Conservation (phyloP, 53 echinoderm and acorn worm genomes). For the Apostichopus leukothele region DNA sequence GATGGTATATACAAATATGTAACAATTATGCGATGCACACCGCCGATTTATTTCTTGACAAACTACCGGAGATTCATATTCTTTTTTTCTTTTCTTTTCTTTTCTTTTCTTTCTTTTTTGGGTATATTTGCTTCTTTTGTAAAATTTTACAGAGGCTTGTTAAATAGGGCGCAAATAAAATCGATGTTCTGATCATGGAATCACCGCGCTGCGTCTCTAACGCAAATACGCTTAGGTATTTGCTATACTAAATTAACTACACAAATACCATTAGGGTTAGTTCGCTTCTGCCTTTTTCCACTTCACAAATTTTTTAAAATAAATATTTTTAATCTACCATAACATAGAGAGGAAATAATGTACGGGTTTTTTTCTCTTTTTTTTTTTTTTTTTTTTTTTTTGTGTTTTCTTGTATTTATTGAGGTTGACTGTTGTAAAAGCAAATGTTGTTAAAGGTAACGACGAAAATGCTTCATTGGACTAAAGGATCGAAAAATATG, state of each 20-base stretch:
- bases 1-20: background rate
- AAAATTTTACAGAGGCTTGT: slow-evolving; percentile 2
- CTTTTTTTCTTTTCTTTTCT: background rate
- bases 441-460: background rate
- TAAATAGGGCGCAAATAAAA: slow-evolving; percentile 39
- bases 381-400: background rate
- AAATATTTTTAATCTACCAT: background rate
- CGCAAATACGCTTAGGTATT: slow-evolving; percentile 34
- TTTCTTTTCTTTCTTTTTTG: background rate
- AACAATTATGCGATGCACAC: background rate
- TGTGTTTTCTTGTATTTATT: too few relatives aligned
- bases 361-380: background rate
- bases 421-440: background rate
- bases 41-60: background rate
- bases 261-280: slow-evolving; percentile 34
- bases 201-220: slow-evolving; percentile 3
- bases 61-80: background rate
- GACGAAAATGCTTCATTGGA: background rate
- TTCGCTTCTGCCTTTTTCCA: background rate
- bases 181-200: background rate
- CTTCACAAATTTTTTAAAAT: background rate
- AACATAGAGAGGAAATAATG: background rate
- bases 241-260: slow-evolving; percentile 31
- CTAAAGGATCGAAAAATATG: background rate
- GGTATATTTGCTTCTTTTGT: background rate